Base-by-base conservation (phyloP, 2,113 vertebrate species). In the Pterophyllum scalare region DNA sequence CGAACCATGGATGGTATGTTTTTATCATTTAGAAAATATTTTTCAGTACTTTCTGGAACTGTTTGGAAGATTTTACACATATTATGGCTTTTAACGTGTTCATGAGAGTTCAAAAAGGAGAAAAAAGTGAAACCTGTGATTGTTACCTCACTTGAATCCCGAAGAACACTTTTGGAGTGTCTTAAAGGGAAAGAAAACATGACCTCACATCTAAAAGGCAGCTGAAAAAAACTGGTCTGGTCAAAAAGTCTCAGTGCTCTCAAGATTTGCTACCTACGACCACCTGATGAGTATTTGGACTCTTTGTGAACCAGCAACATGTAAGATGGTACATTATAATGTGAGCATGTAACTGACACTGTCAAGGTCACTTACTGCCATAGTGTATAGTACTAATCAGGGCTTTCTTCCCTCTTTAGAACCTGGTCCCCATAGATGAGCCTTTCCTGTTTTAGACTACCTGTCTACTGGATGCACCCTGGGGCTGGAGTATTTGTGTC, bases 11-110 rank as follows among this genome's bases (percentile, higher is more conserved):
- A 52, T 14, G 61, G 20, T 33, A 22, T 20, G n/a, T 52, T 46
- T 54, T 52, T 70, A 31, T 49, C 43, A 70, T 52, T 70, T 52
- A 70, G 65, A 54, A 54, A 72, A 54, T 54, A 54, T 1, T 54
- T 72, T 54, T 72, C 26, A 54, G 19, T 5, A 31, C 20, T 72
- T 72, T 7, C 13, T 56, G 20, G 52, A 20, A 56, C 7, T 1
- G 7, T n/a, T 56, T 10, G 1, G 19, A n/a, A 33, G 13, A 72
- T 49, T 54, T 72, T 54, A 33, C 26, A 72, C 43, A 52, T 28
- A 31, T 72, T 31, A 72, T 54, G 46, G 46, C 67, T 52, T 72
- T 54, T 72, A 33, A 72, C 19, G 28, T 72, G 46, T 54, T 72
- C 10, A 31, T 31, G 26, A 9, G 17, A 20, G 11, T 72, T 72